Percentiles rank a stretch among this genome's conserved stretches.
phyloP scores from a whole-genome alignment of 1,140 invertebrate species.

The Pseudachorutes palmiensis region DNA sequence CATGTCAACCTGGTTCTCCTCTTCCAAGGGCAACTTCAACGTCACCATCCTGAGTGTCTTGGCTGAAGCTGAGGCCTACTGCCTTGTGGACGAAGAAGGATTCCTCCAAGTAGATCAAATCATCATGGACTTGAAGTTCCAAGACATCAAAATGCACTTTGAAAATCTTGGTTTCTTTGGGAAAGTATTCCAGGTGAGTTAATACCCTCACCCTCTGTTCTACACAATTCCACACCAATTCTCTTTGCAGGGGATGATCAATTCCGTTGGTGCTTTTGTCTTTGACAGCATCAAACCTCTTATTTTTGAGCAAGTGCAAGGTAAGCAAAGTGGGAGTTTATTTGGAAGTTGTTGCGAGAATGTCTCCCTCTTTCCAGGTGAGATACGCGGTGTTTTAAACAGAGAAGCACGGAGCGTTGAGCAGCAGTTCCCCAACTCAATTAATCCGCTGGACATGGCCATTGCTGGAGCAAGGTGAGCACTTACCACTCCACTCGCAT shows the following conservation, averaged over 20 bases:
- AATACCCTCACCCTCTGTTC: background rate
- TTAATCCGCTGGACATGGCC: conserved; percentile 71
- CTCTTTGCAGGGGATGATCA: conserved; percentile 53
- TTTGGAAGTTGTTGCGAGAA: background rate
- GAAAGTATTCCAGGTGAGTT: conserved; percentile 23
- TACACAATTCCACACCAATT: background rate
- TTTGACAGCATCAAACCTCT: conserved; percentile 79
- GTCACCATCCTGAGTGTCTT: conserved; percentile 61
- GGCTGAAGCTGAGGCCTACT: conserved; percentile 55
- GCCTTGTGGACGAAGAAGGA: conserved; percentile 62
- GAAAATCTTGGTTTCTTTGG: conserved; percentile 52
- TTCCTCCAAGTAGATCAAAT: conserved; percentile 65
- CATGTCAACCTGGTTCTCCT: conserved; percentile 58
- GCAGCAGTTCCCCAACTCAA: conserved; percentile 71
- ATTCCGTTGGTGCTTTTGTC: conserved; percentile 66
- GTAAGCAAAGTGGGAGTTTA: conserved; percentile 40
- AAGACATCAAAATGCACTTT: conserved; percentile 69
- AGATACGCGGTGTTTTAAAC: conserved; percentile 38
- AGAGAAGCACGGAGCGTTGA: conserved; percentile 47
- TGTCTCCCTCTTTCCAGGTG: background rate
- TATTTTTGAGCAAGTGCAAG: conserved; percentile 65
- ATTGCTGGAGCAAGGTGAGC: conserved; percentile 59
- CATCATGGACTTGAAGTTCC: conserved; percentile 66
- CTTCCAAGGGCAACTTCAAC: conserved; percentile 63
- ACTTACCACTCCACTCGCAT: background rate